Conservation (phyloP, 2,888 invertebrate species). For the Plagodis pulveraria region DNA sequence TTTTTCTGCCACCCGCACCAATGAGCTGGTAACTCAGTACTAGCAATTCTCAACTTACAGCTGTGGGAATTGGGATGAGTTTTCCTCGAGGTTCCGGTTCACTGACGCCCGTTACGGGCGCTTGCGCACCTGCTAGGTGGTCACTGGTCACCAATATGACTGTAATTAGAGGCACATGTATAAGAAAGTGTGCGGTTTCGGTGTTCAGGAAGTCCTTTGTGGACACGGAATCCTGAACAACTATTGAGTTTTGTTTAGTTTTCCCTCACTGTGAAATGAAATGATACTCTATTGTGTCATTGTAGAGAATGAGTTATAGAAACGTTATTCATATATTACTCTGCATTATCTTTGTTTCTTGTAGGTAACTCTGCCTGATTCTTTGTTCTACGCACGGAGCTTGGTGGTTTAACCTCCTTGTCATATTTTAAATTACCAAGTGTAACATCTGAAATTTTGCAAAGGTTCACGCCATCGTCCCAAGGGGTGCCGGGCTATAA, state of each 20-base stretch:
- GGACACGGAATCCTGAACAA: conserved; percentile 39
- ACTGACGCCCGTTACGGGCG: conserved; percentile 72
- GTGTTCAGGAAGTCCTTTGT: conserved; percentile 66
- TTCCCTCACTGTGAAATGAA: conserved; percentile 32
- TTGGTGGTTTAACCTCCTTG: too few species aligned
- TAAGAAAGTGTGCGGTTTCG: conserved; percentile 71
- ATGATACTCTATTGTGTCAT: conserved; percentile 28
- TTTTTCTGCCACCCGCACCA: too few species aligned
- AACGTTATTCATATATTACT: conserved; percentile 1
- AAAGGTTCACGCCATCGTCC: too few species aligned
- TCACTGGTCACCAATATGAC: conserved; percentile 79
- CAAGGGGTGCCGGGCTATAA: too few species aligned
- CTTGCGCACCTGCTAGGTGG: conserved; percentile 75
- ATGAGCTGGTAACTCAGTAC: neutral
- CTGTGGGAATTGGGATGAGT: conserved; percentile 17
- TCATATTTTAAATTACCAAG: too few species aligned
- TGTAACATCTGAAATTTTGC: too few species aligned
- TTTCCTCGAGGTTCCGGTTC: conserved; percentile 54
- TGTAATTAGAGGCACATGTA: conserved; percentile 74
- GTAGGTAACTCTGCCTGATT: too few species aligned
- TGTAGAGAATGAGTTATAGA: conserved; percentile 21
- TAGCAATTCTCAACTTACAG: conserved; percentile 42
- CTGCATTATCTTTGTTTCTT: neutral
- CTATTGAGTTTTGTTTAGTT: conserved; percentile 36
- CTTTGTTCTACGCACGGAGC: too few species aligned